Percentiles rank a stretch among this genome's conserved stretches.
Evolutionary conservation across 92 coral and sea anemone species (phyloP).

Genomic region (Desmophyllum pertusum): DNA sequence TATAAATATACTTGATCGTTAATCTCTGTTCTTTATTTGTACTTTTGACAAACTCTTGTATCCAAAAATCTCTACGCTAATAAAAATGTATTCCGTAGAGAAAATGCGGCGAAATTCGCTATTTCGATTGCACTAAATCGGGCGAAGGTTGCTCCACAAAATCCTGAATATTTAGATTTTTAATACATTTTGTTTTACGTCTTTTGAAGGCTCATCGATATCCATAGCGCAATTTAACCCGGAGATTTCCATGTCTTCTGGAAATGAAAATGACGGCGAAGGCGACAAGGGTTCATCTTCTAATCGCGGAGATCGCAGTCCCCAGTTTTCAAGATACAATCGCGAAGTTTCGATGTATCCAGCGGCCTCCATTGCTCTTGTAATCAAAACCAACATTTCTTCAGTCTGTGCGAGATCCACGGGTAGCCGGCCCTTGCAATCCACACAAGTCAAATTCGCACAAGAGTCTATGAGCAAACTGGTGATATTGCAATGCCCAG

Average conservation of each 20-base stretch:
- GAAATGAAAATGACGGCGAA: conserved; percentile 38
- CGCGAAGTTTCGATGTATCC: conserved; percentile 82
- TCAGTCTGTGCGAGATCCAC: conserved; percentile 74
- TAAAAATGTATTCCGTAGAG: neutral
- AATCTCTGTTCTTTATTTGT: neutral
- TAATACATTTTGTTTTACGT: neutral
- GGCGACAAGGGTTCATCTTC: conserved; percentile 60
- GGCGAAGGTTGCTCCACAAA: conserved; percentile 10
- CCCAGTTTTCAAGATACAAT: conserved; percentile 80
- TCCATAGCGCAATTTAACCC: neutral
- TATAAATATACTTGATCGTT: neutral
- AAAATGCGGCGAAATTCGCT: neutral
- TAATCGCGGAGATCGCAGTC: conserved; percentile 54
- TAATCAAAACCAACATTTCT: conserved; percentile 72
- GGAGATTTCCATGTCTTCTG: conserved; percentile 14
- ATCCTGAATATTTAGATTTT: neutral
- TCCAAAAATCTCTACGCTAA: neutral
- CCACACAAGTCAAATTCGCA: conserved; percentile 77
- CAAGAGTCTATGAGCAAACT: conserved; percentile 80
- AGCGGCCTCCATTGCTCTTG: conserved; percentile 69
- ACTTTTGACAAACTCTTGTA: neutral
- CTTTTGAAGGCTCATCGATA: neutral
- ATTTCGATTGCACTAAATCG: neutral
- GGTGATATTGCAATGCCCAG: conserved; percentile 61
- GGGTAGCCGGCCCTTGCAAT: conserved; percentile 74